Conservation (phyloP, 2,888 invertebrate genomes). For the Disparrhopalites patrizii region DNA sequence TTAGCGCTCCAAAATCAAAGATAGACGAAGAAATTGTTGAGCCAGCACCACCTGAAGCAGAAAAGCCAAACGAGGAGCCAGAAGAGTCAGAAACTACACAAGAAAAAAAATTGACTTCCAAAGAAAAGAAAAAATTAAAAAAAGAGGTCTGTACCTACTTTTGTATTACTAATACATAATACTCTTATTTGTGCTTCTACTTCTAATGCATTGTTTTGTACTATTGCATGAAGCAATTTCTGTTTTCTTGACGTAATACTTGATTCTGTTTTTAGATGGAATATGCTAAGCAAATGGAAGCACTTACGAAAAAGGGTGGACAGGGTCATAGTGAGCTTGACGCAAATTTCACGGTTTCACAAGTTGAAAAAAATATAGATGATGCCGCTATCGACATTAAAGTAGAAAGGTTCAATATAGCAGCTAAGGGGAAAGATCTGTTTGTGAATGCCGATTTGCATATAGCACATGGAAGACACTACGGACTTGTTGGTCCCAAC, state of each 20-base stretch:
- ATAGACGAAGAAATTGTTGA: too few relatives aligned
- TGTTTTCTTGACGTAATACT: too few relatives aligned
- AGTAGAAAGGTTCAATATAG: conserved; percentile 96
- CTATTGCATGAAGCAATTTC: too few relatives aligned
- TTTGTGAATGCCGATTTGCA: conserved; percentile 92
- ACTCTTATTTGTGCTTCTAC: too few relatives aligned
- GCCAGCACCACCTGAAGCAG: background rate
- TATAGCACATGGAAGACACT: conserved; percentile 88
- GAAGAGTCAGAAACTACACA: background rate
- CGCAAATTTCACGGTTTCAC: conserved; percentile 92
- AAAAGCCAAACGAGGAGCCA: background rate
- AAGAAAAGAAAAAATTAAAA: conserved; percentile 86
- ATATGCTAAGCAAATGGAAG: conserved; percentile 80
- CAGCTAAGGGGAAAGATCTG: conserved; percentile 94
- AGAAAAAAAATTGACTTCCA: conserved; percentile 74
- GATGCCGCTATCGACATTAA: conserved; percentile 97
- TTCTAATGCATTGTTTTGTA: too few relatives aligned
- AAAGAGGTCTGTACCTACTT: conserved; percentile 55
- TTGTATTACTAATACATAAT: too few relatives aligned
- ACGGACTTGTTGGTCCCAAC: conserved; percentile 97
- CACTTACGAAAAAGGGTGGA: conserved; percentile 79
- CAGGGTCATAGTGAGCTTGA: conserved; percentile 85
- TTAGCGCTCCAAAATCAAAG: too few relatives aligned
- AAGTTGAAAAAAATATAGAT: conserved; percentile 59
- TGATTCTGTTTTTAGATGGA: conserved; percentile 66